Conservation (phyloP, 2,797 vertebrate species). For the Onychomys torridus region DNA sequence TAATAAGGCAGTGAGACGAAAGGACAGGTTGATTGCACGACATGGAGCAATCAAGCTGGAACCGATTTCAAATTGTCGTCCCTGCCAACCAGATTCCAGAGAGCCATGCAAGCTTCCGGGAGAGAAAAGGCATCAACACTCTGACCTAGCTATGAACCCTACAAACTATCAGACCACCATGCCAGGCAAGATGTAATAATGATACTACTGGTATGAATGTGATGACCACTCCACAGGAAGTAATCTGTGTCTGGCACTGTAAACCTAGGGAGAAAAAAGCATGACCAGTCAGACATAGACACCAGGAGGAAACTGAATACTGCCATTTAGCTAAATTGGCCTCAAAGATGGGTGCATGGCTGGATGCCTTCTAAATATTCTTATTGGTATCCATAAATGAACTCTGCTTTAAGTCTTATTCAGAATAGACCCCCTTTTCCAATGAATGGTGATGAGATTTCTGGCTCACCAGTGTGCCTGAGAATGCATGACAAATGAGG, state of each 20-base stretch:
- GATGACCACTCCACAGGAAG: not conserved
- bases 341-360: not conserved
- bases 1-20: not conserved
- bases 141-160: not conserved
- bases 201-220: not conserved
- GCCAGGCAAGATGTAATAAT: not conserved
- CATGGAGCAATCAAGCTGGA: not conserved
- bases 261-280: not conserved
- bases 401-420: not conserved
- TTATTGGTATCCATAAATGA: not conserved
- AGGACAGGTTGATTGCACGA: not conserved
- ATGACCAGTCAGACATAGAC: not conserved
- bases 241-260: not conserved
- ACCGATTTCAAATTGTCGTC: not conserved
- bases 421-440: not conserved
- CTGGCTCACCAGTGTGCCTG: not conserved
- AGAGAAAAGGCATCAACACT: not conserved
- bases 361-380: not conserved
- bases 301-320: not conserved
- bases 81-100: not conserved
- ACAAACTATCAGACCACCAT: not conserved
- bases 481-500: no score
- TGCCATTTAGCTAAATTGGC: not conserved
- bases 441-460: not conserved
- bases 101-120: not conserved